Base-by-base conservation (phyloP, 2,113 vertebrate species). In the Patagioenas fasciata region DNA sequence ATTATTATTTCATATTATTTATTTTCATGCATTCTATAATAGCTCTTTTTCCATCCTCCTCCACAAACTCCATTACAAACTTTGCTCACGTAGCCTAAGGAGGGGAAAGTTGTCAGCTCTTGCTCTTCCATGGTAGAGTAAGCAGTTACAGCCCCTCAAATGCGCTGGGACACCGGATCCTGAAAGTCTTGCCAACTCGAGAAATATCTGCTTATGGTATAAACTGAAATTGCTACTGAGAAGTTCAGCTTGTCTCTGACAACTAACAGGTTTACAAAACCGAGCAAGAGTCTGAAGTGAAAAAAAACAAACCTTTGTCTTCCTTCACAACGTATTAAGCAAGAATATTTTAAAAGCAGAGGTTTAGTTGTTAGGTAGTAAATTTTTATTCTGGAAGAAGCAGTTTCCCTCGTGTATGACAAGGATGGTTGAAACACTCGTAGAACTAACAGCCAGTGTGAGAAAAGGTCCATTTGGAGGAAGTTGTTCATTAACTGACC, bases 401-500 rank as follows among this genome's bases (percentile, higher is more conserved):
- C 13, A 20, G 2, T n/a, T 91, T 69, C 15, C 16, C 29, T n/a
- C 5, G 7, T 25, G 4, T 4, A 13, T 9, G 42, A 48, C 28
- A 61, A 61, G 47, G 36, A 20, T 21, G 9, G 18, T 4, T 34
- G 34, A 65, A 29, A 12, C 5, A 16, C 2, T 80, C 17, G 8
- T 15, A 17, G 9, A 25, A 17, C 26, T 40, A 36, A 42, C 2
- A 70, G 38, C 4, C 4, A 0, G 2, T 32, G 18, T 38, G 26
- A 75, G 56, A 54, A 72, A 36, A 65, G 11, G n/a, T 48, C 15
- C 8, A 2, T 38, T 75, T 23, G 15, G 19, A 32, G 29, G 21
- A 60, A 24, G 11, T 8, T n/a, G 38, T 5, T 79, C 24, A 44
- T 75, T 65, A 79, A 72, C 26, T 9, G 20, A 47, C 24, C 25